Conservation (phyloP, 1,140 invertebrate species). For the Hermetia illucens region DNA sequence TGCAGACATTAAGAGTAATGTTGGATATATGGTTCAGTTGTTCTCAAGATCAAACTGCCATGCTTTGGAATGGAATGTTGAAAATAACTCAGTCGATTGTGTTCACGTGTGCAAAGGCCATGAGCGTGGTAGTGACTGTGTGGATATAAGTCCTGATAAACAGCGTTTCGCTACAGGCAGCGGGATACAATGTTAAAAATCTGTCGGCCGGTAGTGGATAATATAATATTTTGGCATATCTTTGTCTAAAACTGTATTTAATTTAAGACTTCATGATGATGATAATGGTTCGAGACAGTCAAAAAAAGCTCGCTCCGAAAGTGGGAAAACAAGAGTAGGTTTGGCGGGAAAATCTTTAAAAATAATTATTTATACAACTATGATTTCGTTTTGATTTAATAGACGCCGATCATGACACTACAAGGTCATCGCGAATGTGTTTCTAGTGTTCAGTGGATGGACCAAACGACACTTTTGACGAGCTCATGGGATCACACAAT, state of each 20-base stretch:
- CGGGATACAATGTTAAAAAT: constrained; percentile 72
- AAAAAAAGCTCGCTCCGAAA: constrained; percentile 35
- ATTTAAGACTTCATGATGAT: constrained; percentile 15
- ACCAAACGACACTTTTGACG: constrained; percentile 58
- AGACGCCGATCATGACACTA: constrained; percentile 77
- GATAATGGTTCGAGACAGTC: constrained; percentile 31
- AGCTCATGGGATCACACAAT: constrained; percentile 92
- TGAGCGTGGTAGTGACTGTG: constrained; percentile 73
- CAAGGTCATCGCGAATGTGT: constrained; percentile 87
- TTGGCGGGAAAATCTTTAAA: too few relatives aligned
- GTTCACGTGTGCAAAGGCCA: constrained; percentile 74
- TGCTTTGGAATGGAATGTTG: constrained; percentile 81
- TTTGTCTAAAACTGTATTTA: constrained; percentile 3
- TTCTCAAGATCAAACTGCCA: constrained; percentile 84
- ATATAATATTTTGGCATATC: constrained; percentile 4
- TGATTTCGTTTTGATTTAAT: too few relatives aligned
- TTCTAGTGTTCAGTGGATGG: constrained; percentile 71
- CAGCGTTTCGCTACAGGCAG: constrained; percentile 73
- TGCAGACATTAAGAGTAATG: constrained; percentile 5
- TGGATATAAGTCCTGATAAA: constrained; percentile 51
- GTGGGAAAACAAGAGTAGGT: constrained; percentile 35
- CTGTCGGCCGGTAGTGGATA: constrained; percentile 48
- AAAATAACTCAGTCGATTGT: constrained; percentile 62
- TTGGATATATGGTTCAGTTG: constrained; percentile 38
- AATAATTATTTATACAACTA: too few relatives aligned